These are phyloP conservation scores for Threskiornis aethiopicus DNA, from an alignment of 2,797 vertebrate genomes.

Conservation along the genomic window DNA sequence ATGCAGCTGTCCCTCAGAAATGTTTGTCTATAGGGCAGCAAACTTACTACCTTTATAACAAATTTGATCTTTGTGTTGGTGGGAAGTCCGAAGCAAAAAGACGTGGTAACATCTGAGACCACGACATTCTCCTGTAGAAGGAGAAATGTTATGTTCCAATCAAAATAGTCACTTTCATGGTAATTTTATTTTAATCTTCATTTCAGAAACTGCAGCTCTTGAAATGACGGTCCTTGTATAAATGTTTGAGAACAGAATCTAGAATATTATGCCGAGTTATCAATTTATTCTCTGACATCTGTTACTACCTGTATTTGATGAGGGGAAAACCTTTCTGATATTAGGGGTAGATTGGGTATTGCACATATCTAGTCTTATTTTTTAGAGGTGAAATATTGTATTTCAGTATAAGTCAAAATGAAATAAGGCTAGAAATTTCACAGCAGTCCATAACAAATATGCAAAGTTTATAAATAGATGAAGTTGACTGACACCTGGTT, in stretches of 20 bases:
- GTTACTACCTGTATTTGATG: background rate
- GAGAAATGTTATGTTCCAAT: background rate
- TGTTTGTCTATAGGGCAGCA: background rate
- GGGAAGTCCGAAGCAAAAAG: background rate
- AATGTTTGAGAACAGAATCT: background rate
- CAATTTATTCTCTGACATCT: background rate
- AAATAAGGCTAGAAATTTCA: background rate
- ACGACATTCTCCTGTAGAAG: background rate
- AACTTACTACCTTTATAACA: background rate
- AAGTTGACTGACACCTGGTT: background rate
- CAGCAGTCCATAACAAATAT: background rate
- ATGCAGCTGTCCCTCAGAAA: background rate
- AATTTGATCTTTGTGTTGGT: background rate
- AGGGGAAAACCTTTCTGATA: background rate
- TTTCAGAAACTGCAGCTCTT: background rate
- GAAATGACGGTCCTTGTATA: background rate
- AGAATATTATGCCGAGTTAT: background rate
- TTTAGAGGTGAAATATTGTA: background rate
- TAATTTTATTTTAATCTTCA: background rate
- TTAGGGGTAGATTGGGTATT: background rate
- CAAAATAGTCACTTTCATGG: background rate
- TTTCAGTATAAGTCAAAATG: background rate
- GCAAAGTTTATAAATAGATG: background rate
- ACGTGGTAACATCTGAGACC: background rate
- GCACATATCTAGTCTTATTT: background rate